Evolutionary conservation across 2,888 invertebrate genomes (phyloP).

Genomic region (Neocrepidodera transversa): DNA sequence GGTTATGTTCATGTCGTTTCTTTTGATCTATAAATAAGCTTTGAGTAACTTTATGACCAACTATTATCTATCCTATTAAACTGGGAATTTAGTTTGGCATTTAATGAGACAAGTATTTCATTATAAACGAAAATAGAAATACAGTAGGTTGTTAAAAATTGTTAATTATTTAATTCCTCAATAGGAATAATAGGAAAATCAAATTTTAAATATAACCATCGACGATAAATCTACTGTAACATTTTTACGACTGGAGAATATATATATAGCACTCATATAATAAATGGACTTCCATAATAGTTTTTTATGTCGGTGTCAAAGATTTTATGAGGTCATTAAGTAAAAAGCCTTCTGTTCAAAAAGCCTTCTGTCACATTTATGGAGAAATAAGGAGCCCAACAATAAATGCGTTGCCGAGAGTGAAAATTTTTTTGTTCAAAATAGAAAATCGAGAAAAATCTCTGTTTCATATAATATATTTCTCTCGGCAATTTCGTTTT

Average conservation of each 20-base stretch:
- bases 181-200: too few relatives aligned
- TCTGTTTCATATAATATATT: background rate
- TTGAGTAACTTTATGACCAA: slow-evolving; percentile 6
- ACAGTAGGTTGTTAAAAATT: too few relatives aligned
- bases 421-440: background rate
- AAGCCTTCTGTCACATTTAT: background rate
- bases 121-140: too few relatives aligned
- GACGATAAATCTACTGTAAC: background rate
- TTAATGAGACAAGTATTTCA: background rate
- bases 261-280: background rate
- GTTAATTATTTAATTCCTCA: too few relatives aligned
- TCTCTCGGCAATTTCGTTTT: too few relatives aligned
- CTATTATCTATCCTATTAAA: slow-evolving; percentile 5
- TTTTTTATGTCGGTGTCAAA: background rate
- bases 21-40: slow-evolving; percentile 13
- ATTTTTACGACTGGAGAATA: background rate
- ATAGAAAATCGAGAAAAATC: background rate
- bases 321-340: background rate
- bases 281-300: background rate
- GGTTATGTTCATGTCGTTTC: background rate
- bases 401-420: background rate
- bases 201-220: background rate
- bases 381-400: background rate
- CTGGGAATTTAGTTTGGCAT: background rate
- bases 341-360: background rate